phyloP scores from a whole-genome alignment of 2,113 vertebrate species.

The Pandion haliaetus region DNA sequence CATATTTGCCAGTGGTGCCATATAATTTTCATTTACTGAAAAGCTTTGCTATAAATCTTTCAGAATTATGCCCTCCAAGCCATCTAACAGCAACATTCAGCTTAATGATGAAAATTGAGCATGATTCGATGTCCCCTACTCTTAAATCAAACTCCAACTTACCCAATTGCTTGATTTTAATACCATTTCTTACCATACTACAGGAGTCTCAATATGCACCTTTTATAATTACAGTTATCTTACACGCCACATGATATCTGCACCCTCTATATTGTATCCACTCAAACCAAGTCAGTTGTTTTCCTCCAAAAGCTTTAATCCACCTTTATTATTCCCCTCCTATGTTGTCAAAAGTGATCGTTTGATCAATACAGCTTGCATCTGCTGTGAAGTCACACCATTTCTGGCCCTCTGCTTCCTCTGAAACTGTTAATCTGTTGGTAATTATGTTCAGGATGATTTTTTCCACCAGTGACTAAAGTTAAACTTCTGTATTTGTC shows the following conservation, averaged over 20 bases:
- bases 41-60: neutral
- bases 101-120: neutral
- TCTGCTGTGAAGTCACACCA: neutral
- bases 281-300: neutral
- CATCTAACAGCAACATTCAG: neutral
- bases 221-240: neutral
- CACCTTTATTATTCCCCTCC: neutral
- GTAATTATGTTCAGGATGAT: neutral
- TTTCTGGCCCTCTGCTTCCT: neutral
- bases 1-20: neutral
- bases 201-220: neutral
- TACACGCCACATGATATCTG: neutral
- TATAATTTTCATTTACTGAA: neutral
- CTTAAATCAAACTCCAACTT: neutral
- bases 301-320: neutral
- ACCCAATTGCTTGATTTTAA: neutral
- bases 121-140: neutral
- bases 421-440: neutral
- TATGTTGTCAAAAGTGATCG: neutral
- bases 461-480: neutral
- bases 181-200: neutral
- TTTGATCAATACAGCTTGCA: neutral
- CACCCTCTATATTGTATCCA: neutral
- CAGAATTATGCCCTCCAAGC: neutral
- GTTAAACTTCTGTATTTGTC: neutral